Evolutionary conservation across 1,140 invertebrate species (phyloP), one percentile per base, ranked within the genome.

Genomic region (Drosophila erecta): DNA sequence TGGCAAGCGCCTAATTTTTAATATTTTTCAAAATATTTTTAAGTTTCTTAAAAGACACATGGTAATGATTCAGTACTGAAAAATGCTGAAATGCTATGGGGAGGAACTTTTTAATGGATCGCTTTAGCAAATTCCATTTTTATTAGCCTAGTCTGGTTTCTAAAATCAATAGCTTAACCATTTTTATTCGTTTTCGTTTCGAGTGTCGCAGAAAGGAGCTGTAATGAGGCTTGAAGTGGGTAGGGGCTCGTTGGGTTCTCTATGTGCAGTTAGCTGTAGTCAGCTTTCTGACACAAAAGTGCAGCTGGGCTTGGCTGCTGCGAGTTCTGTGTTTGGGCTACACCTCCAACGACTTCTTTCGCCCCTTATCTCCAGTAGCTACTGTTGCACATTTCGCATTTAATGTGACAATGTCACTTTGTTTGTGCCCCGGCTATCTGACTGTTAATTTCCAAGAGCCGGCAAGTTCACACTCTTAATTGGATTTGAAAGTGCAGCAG

Each of bases 391-490:
- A 79, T 79, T 83, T 79, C 70, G 83, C 83, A 79, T 79, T 87
- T 86, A 86, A 87, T 86, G 83, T 86, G 83, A 89, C 83, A 86
- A 72, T 79, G 79, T 86, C 79, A 79, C 30, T 81, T 75, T 83
- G 74, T 78, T 74, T 75, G 64, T 74, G 73, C 60, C 61, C 66
- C n/a, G 61, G 41, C 49, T 72, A 76, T 87, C 84, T 79, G 72
- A 62, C 70, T 87, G 83, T 87, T 86, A 83, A 89, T 85, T 85
- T 85, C 59, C 66, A 74, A 59, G 53, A 67, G 49, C 50, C 41
- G 46, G 83, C 83, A 86, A 86, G 83, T 86, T 86, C 83, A 87
- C 83, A 86, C 83, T 86, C 79, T 87, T 86, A 86, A 86, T 86
- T 86, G 83, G 83, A 86, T 86, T 86, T 83, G 83, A 86, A 86